phyloP scores from a whole-genome alignment of 2,113 vertebrate species.

The Syngnathus floridae region DNA sequence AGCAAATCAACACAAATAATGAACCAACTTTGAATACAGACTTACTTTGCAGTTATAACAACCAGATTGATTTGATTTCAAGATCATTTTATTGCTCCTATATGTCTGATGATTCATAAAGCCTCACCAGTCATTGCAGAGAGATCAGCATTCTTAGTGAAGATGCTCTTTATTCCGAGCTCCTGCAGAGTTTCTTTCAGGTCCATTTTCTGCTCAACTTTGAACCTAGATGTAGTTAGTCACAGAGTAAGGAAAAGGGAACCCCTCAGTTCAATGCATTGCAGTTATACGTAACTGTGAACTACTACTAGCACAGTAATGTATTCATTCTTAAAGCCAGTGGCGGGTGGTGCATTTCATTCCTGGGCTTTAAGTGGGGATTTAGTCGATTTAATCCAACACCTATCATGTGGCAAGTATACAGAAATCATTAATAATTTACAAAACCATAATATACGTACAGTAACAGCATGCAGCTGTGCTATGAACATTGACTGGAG shows the following conservation, averaged over 20 bases:
- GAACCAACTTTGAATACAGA: conserved; percentile 10
- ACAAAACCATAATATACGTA: too few relatives aligned
- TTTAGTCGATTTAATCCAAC: background rate
- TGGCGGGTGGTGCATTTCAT: background rate
- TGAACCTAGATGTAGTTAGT: conserved; percentile 73
- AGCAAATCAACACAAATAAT: conserved; percentile 18
- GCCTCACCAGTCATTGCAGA: conserved; percentile 86
- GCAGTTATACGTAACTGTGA: background rate
- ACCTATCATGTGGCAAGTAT: too few relatives aligned
- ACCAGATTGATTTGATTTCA: background rate
- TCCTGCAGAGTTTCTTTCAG: conserved; percentile 81
- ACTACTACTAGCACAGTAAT: background rate
- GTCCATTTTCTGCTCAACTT: conserved; percentile 90
- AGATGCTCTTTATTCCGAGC: conserved; percentile 86
- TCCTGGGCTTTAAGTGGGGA: background rate
- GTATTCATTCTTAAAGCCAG: background rate
- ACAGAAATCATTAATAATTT: too few relatives aligned
- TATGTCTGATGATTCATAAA: background rate
- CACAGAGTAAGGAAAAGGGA: background rate
- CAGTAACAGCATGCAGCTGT: background rate
- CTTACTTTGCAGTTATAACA: background rate
- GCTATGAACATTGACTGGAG: background rate
- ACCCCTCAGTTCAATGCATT: background rate
- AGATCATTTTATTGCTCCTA: background rate
- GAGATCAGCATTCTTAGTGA: conserved; percentile 84